A percentile compares a stretch with the other conserved stretches of the same genome.
Conservation (phyloP, 1,140 invertebrate genomes). For the Bombus ignitus region DNA sequence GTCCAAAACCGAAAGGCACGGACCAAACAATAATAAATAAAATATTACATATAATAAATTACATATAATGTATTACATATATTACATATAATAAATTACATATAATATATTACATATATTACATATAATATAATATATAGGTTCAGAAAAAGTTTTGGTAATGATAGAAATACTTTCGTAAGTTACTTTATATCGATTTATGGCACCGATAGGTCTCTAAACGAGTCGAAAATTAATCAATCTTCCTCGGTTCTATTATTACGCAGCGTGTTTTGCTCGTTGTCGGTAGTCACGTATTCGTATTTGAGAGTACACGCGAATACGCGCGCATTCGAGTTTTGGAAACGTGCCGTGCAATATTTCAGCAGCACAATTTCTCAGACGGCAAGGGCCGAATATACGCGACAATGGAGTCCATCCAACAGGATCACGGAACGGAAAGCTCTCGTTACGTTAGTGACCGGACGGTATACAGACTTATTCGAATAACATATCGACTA, state of each 20-base stretch:
- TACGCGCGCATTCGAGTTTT: background rate
- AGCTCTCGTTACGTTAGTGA: conserved; percentile 6
- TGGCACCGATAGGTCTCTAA: background rate
- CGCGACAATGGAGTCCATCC: conserved; percentile 22
- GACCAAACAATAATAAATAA: too few species aligned
- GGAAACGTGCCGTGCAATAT: conserved; percentile 30
- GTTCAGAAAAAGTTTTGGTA: too few species aligned
- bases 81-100: too few species aligned
- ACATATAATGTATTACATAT: too few species aligned
- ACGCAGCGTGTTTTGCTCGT: background rate
- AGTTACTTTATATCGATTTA: too few species aligned
- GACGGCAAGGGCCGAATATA: background rate
- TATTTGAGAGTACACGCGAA: background rate
- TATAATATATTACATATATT: too few species aligned
- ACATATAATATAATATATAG: too few species aligned
- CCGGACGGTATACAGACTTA: background rate
- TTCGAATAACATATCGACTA: conserved; percentile 3
- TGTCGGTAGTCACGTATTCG: background rate
- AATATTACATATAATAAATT: too few species aligned
- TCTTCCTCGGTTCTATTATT: conserved; percentile 27
- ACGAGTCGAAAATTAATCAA: conserved; percentile 14
- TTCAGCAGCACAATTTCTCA: conserved; percentile 26
- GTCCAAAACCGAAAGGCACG: too few species aligned
- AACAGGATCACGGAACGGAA: conserved; percentile 21
- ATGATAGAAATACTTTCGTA: too few species aligned